Conservation (phyloP, 2,888 invertebrate species). For the Eulithis testata region DNA sequence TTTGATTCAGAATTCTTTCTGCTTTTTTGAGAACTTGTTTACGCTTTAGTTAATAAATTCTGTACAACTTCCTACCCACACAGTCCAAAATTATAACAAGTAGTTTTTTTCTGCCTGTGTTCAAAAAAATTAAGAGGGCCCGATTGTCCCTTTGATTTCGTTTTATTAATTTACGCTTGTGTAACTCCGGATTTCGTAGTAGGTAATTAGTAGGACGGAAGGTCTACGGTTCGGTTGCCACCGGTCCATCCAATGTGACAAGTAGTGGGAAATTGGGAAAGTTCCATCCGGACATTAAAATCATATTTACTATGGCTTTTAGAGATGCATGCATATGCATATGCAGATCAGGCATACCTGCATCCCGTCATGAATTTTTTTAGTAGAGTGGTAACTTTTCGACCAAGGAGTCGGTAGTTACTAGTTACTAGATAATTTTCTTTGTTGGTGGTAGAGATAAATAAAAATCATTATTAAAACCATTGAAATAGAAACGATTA, state of each 20-base stretch:
- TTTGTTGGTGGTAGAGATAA: too few species aligned
- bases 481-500: too few species aligned
- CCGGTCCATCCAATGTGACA: slow-evolving; percentile 44
- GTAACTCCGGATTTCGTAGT: slow-evolving; percentile 62
- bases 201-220: slow-evolving; percentile 58
- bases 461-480: too few species aligned
- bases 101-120: slow-evolving; percentile 28
- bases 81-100: not conserved
- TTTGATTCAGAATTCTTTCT: too few species aligned
- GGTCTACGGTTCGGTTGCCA: slow-evolving; percentile 50
- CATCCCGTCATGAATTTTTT: slow-evolving; percentile 8
- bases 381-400: too few species aligned
- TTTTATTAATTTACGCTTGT: slow-evolving; percentile 12
- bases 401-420: too few species aligned
- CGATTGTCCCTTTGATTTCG: slow-evolving; percentile 14
- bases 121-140: slow-evolving; percentile 36
- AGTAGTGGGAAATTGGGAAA: slow-evolving; percentile 57
- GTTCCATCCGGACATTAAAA: slow-evolving; percentile 47
- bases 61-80: not conserved
- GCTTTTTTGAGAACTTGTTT: too few species aligned
- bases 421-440: too few species aligned
- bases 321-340: too few species aligned
- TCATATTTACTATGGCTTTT: slow-evolving; percentile 39
- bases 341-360: slow-evolving; percentile 11
- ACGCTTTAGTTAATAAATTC: not conserved